Evolutionary conservation across 2,888 invertebrate species (phyloP), one percentile per base, ranked within the genome.

Genomic region (Parnassius orleans): DNA sequence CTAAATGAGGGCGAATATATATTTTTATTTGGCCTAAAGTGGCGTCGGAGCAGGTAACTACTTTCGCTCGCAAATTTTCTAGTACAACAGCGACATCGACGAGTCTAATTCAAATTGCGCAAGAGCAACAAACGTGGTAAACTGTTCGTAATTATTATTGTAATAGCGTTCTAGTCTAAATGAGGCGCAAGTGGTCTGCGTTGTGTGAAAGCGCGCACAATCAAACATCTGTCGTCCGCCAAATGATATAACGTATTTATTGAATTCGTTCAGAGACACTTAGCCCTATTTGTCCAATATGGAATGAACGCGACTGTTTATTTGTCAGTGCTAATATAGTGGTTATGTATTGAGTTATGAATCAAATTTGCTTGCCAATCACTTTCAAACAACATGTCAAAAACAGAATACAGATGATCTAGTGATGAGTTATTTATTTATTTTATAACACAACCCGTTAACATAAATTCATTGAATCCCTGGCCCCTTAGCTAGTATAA

Each of bases 51-150:
- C 56, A n/a, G 46, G 15, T 57, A 51, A 56, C 48, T 48, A 86
- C 87, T 87, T 87, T 87, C 87, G 87, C 85, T 83, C 75, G 84
- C 84, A 78, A 84, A 83, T 86, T 86, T 81, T 86, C 80, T 82
- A 77, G 72, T 77, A 77, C 76, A 64, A 59, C 62, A 52, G 55
- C 56, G 55, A 57, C 53, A 53, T 44, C 56, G 50, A 60, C 68
- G 62, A 53, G 59, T 64, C 46, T 54, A 62, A 65, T 61, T 61
- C 54, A 14, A 14, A 14, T 61, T 64, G 54, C 62, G 62, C 62
- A 62, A 62, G 50, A 42, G 50, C 43, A 19, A 53, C 53, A 57
- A 62, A 62, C 62, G 76, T 77, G 70, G 78, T 80, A 84, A 83
- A 83, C 77, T 12, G 78, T 75, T 82, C 80, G 81, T 81, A 82